phyloP scores from a whole-genome alignment of 1,140 invertebrate species.

The Aphelenchoides besseyi region DNA sequence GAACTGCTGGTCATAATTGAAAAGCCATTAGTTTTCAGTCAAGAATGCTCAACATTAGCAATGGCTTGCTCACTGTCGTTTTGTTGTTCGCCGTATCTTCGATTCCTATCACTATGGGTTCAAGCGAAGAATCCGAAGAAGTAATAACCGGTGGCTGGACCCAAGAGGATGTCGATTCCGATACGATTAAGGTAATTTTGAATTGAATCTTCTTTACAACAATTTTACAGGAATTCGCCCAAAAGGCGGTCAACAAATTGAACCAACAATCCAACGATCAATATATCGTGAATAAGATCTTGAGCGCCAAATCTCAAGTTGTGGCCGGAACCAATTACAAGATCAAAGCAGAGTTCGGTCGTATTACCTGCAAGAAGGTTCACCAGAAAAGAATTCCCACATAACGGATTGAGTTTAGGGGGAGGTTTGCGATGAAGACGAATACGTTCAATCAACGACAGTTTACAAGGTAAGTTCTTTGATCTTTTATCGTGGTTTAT shows the following conservation, averaged over 20 bases:
- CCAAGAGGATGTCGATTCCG: slow-evolving; percentile 2
- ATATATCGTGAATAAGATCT: not conserved
- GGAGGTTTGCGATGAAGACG: slow-evolving; percentile 2
- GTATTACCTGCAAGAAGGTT: slow-evolving; percentile 8
- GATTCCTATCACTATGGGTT: not conserved
- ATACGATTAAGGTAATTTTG: slow-evolving; percentile 6
- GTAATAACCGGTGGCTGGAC: not conserved
- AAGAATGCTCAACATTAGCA: not conserved
- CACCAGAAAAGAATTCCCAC: not conserved
- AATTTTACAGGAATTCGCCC: slow-evolving; percentile 4
- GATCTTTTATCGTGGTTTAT: no score
- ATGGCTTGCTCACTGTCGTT: not conserved
- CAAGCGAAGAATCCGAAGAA: not conserved
- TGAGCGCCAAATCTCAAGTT: slow-evolving; percentile 10
- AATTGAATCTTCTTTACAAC: not conserved
- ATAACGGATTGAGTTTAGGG: not conserved
- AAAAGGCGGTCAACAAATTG: slow-evolving; percentile 10
- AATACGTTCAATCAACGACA: not conserved
- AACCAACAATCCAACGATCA: slow-evolving; percentile 16
- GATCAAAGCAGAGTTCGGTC: not conserved
- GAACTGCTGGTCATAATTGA: no score
- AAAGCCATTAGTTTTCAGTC: not conserved
- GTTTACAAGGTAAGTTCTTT: no score
- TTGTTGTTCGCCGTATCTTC: not conserved
- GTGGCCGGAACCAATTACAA: slow-evolving; percentile 11